A percentile compares a stretch with the other conserved stretches of the same genome.
phyloP scores from a whole-genome alignment of 1,140 invertebrate genomes.

The Megalonaias nervosa region DNA sequence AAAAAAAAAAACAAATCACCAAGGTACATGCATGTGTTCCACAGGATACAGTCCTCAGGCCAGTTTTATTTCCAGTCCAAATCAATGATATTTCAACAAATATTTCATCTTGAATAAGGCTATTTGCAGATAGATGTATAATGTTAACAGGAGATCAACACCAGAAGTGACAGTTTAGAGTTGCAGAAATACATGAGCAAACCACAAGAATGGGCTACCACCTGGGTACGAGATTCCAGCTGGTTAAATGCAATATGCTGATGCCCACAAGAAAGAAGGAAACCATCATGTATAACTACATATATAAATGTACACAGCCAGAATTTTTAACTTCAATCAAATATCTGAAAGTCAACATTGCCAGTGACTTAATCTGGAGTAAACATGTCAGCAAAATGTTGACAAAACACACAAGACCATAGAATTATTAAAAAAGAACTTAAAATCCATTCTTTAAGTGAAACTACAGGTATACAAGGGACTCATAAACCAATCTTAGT shows the following conservation, averaged over 20 bases:
- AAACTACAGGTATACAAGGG: no score
- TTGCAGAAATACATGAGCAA: slow-evolving; percentile 4
- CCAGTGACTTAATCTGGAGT: slow-evolving; percentile 8
- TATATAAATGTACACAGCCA: neutral
- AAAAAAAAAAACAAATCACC: neutral
- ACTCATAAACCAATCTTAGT: no score
- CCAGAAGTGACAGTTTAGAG: neutral
- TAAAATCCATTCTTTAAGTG: no score
- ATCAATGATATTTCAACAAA: slow-evolving; percentile 7
- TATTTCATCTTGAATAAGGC: neutral
- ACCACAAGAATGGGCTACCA: neutral
- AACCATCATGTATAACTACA: neutral
- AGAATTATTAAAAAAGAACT: no score
- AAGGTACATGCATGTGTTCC: neutral
- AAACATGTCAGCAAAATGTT: neutral
- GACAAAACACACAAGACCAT: neutral
- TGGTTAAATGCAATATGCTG: slow-evolving; percentile 15
- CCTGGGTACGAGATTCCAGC: slow-evolving; percentile 19
- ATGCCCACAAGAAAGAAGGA: slow-evolving; percentile 5
- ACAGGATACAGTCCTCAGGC: slow-evolving; percentile 5
- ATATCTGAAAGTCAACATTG: slow-evolving; percentile 9
- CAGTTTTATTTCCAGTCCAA: neutral
- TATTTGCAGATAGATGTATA: neutral
- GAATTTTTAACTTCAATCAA: slow-evolving; percentile 12
- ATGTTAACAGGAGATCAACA: slow-evolving; percentile 1